phyloP scores from a whole-genome alignment of 1,140 invertebrate genomes.

The Caenorhabditis tropicalis region DNA sequence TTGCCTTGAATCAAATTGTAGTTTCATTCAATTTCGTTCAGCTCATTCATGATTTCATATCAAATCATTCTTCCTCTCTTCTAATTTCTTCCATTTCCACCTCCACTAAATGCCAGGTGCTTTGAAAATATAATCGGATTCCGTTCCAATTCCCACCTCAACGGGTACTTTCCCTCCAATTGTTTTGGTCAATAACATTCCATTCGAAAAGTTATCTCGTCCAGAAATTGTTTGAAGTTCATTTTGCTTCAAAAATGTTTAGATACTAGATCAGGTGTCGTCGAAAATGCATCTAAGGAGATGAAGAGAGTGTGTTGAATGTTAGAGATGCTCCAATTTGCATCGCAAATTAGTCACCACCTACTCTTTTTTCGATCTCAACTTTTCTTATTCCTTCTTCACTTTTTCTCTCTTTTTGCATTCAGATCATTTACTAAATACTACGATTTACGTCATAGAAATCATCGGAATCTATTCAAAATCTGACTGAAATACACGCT shows the following conservation, averaged over 20 bases:
- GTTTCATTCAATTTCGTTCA: not conserved
- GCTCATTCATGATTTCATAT: slow-evolving; percentile 20
- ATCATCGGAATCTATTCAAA: not conserved
- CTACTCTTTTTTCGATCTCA: not conserved
- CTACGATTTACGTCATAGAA: slow-evolving; percentile 22
- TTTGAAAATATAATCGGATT: slow-evolving; percentile 5
- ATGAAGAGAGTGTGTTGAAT: not conserved
- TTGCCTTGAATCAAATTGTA: not conserved
- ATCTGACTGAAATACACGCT: not conserved
- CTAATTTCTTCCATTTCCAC: not conserved
- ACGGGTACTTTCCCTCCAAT: not conserved
- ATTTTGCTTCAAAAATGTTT: not conserved
- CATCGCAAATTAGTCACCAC: slow-evolving; percentile 37
- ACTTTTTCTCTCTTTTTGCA: not conserved
- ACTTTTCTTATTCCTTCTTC: not conserved
- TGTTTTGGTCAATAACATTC: not conserved
- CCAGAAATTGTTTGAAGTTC: too few species aligned
- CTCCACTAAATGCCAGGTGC: not conserved
- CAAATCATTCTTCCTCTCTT: not conserved
- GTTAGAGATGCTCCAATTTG: slow-evolving; percentile 42
- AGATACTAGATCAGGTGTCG: not conserved
- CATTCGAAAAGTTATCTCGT: too few species aligned
- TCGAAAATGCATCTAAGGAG: not conserved
- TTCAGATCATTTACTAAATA: not conserved
- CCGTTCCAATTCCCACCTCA: not conserved